Base-by-base conservation (phyloP, 1,140 invertebrate species). In the Nomia melanderi region DNA sequence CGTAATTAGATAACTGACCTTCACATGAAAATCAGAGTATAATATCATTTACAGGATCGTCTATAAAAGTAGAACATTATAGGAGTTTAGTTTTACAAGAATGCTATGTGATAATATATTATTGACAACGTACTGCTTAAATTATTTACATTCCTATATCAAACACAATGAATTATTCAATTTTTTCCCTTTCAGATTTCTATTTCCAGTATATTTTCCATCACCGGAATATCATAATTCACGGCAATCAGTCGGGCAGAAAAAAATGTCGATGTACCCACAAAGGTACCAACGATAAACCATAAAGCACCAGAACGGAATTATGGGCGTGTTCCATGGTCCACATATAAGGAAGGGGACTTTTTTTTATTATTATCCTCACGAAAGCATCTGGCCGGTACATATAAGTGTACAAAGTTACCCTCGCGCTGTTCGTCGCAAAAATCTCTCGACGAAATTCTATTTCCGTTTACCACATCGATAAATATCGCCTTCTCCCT, bases 361-460 rank as follows among this genome's bases (percentile, higher is more conserved):
- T 56, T 14, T 54, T 57, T 57, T 57, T 57, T 27, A 57, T 57
- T 57, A 57, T 57, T 33, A 31, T 57, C 56, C 56, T 31, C 17
- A 5, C 56, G 17, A 20, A 20, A 33, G 56, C 56, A 57, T 57
- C 56, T 57, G 56, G 27, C 29, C 54, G 54, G 29, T 25, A 11
- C 54, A 27, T 56, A 12, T 57, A 57, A 57, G 56, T 57, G 27
- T 57, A 57, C 27, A 57, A 57, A 57, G 56, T 63, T 63, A 39
- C 33, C 33, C 60, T 41, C 23, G 27, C 27, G 17, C 17, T 31
- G 31, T n/a, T n/a, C 31, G 23, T 41, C 33, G 60, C 47, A 63
- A 25, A 63, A 41, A 63, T 63, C 60, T 57, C 56, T 57, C 60
- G 60, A 23, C 33, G 12, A 25, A 63, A 63, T 63, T 63, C 60